Conservation (phyloP, 2,888 invertebrate species). For the Entomobrya proxima region DNA sequence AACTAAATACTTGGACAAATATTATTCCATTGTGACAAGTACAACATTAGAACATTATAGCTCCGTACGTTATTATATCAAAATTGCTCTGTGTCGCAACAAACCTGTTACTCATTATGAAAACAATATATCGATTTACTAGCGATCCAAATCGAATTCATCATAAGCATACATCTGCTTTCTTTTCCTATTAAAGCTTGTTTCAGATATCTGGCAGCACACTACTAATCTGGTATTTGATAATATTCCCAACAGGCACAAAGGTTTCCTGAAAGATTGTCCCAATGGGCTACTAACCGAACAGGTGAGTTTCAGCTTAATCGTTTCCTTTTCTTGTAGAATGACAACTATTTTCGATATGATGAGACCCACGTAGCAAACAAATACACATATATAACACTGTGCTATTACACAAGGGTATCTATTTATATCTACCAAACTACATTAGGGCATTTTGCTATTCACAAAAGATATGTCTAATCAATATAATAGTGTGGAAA, state of each 20-base stretch:
- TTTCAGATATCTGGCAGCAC: not conserved
- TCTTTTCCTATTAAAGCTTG: not conserved
- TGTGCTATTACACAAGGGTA: no score
- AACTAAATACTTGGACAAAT: no score
- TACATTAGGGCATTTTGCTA: not conserved
- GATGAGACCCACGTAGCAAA: not conserved
- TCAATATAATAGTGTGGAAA: no score
- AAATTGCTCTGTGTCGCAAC: no score
- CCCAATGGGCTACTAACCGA: slow-evolving; percentile 68
- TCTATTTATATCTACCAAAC: no score
- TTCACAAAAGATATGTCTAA: slow-evolving; percentile 6
- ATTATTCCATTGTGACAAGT: no score
- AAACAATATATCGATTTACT: no score
- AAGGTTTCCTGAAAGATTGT: slow-evolving; percentile 67
- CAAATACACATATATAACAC: not conserved
- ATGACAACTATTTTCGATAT: not conserved
- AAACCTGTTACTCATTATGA: no score
- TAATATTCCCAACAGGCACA: slow-evolving; percentile 62
- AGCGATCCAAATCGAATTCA: no score
- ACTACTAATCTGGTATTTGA: slow-evolving; percentile 40
- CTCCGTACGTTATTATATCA: no score
- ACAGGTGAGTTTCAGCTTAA: slow-evolving; percentile 63
- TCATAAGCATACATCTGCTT: no score
- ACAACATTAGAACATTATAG: no score
- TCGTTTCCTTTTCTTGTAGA: not conserved